Base-by-base conservation (phyloP, 2,797 vertebrate species). In the Sebastes hubbsi region DNA sequence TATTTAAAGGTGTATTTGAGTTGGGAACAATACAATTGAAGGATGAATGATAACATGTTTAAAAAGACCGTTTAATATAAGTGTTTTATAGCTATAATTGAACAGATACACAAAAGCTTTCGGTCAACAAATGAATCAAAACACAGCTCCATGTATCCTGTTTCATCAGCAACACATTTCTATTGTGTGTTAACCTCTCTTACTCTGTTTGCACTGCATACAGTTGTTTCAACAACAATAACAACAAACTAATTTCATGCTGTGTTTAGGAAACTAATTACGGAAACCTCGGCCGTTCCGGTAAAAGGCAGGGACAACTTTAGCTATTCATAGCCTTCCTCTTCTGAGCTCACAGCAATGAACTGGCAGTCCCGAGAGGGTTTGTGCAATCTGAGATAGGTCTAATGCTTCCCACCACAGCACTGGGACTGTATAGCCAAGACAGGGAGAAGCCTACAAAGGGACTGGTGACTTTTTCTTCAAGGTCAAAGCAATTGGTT, bases 251-350 rank as follows among this genome's bases (percentile, higher is more conserved):
- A 52, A 84, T 89, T 91, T 93, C 82, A 86, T 75, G 78, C 82
- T 63, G 38, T 77, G 70, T 88, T 82, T 77, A 85, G 80, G 65
- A 89, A 87, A 85, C 82, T 82, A 90, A 92, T 91, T 90, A 86
- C 81, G 30, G 89, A 90, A 72, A 88, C 82, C 75, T 85, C 36
- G 52, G 83, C 80, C 56, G 78, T 92, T 92, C 90, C 87, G 72
- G 89, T 93, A 91, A 90, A 91, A 91, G 87, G 83, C 88, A 67
- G 80, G 89, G 81, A 86, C 81, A 88, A 88, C 83, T 91, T 91
- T 27, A 75, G 89, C 93, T 93, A 94, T 95, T 94, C 93, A 91
- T 94, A 92, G 94, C 82, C 76, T 90, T 92, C 92, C 89, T 91
- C 87, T 79, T 85, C 80, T 78, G 79, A 75, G 87, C 88, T 91